Conservation (phyloP, 1,140 invertebrate species). For the Trachelipus rathkii region DNA sequence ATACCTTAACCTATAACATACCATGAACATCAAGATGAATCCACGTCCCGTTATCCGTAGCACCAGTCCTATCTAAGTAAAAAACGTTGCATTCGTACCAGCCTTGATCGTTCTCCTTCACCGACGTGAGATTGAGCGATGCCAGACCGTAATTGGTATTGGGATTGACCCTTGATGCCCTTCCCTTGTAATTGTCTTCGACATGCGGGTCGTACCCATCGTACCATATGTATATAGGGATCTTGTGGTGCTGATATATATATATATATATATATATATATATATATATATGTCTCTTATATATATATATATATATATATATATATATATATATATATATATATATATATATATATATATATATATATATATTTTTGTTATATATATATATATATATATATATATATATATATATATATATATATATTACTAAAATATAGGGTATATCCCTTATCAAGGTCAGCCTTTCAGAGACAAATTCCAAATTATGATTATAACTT, state of each 20-base stretch:
- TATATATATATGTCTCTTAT: no score
- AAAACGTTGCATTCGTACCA: slow-evolving; percentile 97
- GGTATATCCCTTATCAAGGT: no score
- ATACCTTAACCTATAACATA: slow-evolving; percentile 51
- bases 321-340: no score
- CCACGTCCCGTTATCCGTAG: slow-evolving; percentile 88
- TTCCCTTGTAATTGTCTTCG: slow-evolving; percentile 82
- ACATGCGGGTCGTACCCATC: slow-evolving; percentile 92
- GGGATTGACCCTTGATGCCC: slow-evolving; percentile 78
- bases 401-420: no score
- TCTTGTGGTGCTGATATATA: slow-evolving; percentile 41
- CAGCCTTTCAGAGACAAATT: no score
- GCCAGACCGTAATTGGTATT: slow-evolving; percentile 66
- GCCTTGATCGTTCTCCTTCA: slow-evolving; percentile 86
- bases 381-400: no score
- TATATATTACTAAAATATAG: no score
- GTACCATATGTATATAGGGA: slow-evolving; percentile 89
- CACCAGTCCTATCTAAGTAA: slow-evolving; percentile 87
- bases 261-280: neutral
- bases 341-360: no score
- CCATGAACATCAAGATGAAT: slow-evolving; percentile 93
- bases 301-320: no score
- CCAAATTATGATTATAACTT: no score
- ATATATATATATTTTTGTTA: no score
- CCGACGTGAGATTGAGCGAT: slow-evolving; percentile 88